phyloP scores from a whole-genome alignment of 2,797 vertebrate species.

The Leptatherina wallacei region DNA sequence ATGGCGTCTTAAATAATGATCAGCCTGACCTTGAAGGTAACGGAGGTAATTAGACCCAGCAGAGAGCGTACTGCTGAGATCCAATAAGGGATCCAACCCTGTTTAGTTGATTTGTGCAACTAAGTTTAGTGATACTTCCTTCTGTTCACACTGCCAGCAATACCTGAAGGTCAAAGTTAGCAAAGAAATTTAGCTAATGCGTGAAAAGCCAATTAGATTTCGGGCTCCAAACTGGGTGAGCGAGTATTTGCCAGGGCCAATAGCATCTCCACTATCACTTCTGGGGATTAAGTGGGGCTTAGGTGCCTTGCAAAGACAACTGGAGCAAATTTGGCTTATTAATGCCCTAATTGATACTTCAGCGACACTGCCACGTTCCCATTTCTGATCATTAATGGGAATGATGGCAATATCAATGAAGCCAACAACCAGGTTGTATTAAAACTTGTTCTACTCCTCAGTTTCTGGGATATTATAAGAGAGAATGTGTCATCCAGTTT shows the following conservation, averaged over 20 bases:
- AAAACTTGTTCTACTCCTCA: not conserved
- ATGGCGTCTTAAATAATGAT: not conserved
- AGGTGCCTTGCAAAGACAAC: too few relatives aligned
- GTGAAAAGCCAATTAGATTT: not conserved
- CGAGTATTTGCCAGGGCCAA: too few relatives aligned
- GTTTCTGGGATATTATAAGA: not conserved
- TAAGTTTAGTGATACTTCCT: conserved; percentile 10
- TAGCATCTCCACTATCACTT: not conserved
- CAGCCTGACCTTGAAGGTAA: too few relatives aligned
- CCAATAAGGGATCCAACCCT: conserved; percentile 33
- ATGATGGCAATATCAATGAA: not conserved
- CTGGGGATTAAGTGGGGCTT: not conserved
- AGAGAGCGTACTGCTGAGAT: not conserved
- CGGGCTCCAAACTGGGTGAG: not conserved
- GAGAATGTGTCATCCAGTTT: not conserved
- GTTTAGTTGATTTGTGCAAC: conserved; percentile 20
- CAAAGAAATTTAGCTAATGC: not conserved
- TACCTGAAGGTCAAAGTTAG: conserved; percentile 11
- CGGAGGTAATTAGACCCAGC: not conserved
- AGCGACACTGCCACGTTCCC: not conserved
- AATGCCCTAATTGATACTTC: not conserved
- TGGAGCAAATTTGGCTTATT: too few relatives aligned
- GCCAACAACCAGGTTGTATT: not conserved
- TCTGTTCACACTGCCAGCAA: conserved; percentile 1
- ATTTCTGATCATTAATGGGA: not conserved